phyloP scores from a whole-genome alignment of 2,888 invertebrate species.

The Drosophila yooni region DNA sequence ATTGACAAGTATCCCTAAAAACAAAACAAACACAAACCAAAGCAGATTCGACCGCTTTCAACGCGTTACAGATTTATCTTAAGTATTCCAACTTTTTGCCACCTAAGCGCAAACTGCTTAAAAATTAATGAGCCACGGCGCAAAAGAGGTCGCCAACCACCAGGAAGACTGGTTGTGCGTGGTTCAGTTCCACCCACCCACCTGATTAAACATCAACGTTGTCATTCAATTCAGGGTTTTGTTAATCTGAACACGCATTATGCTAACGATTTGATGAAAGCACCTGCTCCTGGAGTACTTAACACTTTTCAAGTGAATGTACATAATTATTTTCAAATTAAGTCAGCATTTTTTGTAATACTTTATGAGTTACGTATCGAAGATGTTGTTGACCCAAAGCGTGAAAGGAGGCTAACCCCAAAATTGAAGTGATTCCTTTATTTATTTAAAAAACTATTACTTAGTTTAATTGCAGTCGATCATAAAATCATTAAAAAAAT shows the following conservation, averaged over 20 bases:
- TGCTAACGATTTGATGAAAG: constrained; percentile 7
- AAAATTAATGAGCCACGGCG: constrained; percentile 63
- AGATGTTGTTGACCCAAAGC: neutral
- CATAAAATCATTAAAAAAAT: neutral
- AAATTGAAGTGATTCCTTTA: neutral
- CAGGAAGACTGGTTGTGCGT: neutral
- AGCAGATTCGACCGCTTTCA: constrained; percentile 32
- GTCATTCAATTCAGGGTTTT: constrained; percentile 8
- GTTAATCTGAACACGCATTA: constrained; percentile 36
- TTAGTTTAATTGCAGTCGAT: neutral
- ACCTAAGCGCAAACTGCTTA: constrained; percentile 49
- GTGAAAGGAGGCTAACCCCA: neutral
- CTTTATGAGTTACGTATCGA: neutral
- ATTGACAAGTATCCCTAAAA: constrained; percentile 54
- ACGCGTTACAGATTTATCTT: constrained; percentile 50
- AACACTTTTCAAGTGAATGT: neutral
- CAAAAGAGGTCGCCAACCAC: constrained; percentile 25
- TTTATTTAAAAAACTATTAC: neutral
- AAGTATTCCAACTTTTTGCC: constrained; percentile 60
- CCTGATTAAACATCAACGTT: neutral
- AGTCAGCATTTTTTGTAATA: neutral
- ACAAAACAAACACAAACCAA: constrained; percentile 11
- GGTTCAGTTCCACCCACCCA: neutral
- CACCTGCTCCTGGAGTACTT: neutral
- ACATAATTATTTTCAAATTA: neutral